Conservation (phyloP, 2,113 vertebrate species). For the Aleadryas rufinucha region DNA sequence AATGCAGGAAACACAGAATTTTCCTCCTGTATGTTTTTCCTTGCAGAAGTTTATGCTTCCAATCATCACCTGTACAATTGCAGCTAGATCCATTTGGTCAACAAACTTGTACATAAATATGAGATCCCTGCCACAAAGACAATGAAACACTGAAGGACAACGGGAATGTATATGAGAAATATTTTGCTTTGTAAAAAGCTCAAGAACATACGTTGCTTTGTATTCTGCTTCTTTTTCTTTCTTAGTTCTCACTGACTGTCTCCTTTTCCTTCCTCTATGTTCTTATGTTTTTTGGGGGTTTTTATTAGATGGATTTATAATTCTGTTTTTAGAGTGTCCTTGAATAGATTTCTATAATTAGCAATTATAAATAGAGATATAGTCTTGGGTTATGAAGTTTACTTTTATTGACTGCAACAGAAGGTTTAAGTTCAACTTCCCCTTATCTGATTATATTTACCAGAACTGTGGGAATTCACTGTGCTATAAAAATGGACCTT, state of each 20-base stretch:
- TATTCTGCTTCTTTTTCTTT: neutral
- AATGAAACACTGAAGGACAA: neutral
- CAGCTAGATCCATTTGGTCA: neutral
- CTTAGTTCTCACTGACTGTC: neutral
- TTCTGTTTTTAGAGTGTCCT: neutral
- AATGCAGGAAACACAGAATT: neutral
- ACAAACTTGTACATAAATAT: neutral
- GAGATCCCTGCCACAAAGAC: neutral
- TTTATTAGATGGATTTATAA: neutral
- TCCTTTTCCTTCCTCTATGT: neutral
- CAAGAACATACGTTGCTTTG: neutral
- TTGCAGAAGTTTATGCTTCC: neutral
- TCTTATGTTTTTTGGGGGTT: neutral
- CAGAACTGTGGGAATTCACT: conserved; percentile 12
- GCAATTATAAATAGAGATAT: conserved; percentile 13
- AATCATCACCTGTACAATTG: neutral
- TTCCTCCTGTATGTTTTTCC: neutral
- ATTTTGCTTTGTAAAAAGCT: neutral
- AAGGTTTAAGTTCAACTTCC: conserved; percentile 48
- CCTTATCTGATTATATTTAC: conserved; percentile 57
- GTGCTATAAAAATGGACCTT: conserved; percentile 26
- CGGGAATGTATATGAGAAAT: accelerated
- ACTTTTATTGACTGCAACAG: conserved; percentile 24
- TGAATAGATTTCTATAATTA: conserved; percentile 41
- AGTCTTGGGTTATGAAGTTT: conserved; percentile 41